Conservation (phyloP, 2,113 vertebrate species). For the Tragelaphus imberbis region DNA sequence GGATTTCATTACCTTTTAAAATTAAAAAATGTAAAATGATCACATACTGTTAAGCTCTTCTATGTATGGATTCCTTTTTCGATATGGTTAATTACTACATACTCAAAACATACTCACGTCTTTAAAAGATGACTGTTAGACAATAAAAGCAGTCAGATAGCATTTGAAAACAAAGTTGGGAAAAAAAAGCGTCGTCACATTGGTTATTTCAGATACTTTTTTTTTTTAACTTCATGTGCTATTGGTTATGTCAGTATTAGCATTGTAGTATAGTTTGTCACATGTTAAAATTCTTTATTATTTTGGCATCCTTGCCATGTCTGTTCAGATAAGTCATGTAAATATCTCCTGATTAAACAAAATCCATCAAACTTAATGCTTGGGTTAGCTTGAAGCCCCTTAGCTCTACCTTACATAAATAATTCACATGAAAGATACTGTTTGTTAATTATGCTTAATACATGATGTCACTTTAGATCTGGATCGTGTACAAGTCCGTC, state of each 20-base stretch:
- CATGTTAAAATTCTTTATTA: conserved; percentile 51
- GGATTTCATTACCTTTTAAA: not conserved
- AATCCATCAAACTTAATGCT: conserved; percentile 56
- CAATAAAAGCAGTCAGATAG: not conserved
- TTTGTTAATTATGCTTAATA: conserved; percentile 61
- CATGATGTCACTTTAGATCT: conserved; percentile 53
- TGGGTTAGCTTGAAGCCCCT: conserved; percentile 20
- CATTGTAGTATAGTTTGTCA: conserved; percentile 9
- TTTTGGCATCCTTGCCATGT: conserved; percentile 67
- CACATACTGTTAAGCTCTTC: not conserved
- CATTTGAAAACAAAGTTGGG: conserved; percentile 17
- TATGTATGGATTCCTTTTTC: not conserved
- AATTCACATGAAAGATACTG: conserved; percentile 56
- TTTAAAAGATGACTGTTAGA: not conserved
- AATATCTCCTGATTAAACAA: conserved; percentile 52
- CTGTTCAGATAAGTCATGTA: conserved; percentile 70
- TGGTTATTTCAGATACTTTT: conserved; percentile 40
- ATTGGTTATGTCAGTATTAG: conserved; percentile 13
- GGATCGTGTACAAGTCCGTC: conserved; percentile 13
- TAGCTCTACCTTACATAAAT: conserved; percentile 59
- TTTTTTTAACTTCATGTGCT: conserved; percentile 22
- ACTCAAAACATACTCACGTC: not conserved
- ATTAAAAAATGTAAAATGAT: conserved; percentile 17
- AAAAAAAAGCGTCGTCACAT: not conserved
- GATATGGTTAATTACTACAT: not conserved